Evolutionary conservation across 1,140 invertebrate genomes (phyloP), one percentile per base, ranked within the genome.

Genomic region (Euura saliciscinereae): DNA sequence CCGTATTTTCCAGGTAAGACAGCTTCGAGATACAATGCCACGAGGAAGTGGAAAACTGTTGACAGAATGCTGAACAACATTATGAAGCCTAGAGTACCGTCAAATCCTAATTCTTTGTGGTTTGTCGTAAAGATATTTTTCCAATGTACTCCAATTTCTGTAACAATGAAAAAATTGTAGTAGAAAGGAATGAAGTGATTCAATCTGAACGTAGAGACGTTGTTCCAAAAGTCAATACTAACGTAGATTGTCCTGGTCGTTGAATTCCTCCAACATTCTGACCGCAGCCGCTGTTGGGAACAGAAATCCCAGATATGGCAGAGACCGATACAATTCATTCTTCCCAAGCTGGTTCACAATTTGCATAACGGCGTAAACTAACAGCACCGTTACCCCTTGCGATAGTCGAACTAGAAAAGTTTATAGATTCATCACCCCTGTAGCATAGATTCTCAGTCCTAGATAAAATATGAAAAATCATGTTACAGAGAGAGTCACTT

Each of bases 131-230:
- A 84, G 6, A 92, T 78, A 73, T 90, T 90, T 45, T 77, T 78
- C 91, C 91, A 93, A 77, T 91, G 90, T 59, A 90, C 82, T n/a
- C 86, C 90, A 87, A 82, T 82, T 87, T 80, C 87, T 86, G 71
- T 80, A 87, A 78, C 84, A 84, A 86, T 69, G 88, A 75, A 70
- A 78, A 76, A 45, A 66, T 73, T 7, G n/a, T n/a, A 28, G 8
- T 8, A 28, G 28, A 28, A 28, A 28, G 28, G 28, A 28, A 28
- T 28, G 28, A 28, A 28, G 28, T 28, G 28, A 28, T 28, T 28
- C 28, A 1, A 28, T 28, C 28, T 28, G 28, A 28, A 28, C 28
- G 1, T 1, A 28, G 0, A 28, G 28, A 28, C 28, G 28, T 28
- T 28, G 28, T 28, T 28, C 28, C 28, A 28, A 28, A 28, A 28